A percentile compares a stretch with the other conserved stretches of the same genome.
These are phyloP conservation scores for Chitala chitala DNA, from an alignment of 2,113 vertebrate genomes.

Conservation along the genomic window DNA sequence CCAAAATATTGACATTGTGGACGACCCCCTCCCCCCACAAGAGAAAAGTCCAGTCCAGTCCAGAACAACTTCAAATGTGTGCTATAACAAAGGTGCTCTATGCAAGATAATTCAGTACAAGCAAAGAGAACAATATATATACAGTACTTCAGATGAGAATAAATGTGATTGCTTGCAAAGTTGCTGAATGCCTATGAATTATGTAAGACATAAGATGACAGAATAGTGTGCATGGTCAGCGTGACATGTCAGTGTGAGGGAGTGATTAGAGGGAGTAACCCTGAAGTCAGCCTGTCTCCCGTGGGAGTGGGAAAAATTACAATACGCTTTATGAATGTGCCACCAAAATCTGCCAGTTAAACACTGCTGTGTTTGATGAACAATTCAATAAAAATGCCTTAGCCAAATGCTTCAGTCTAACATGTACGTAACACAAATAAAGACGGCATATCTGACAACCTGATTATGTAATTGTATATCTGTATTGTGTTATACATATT, in stretches of 20 bases:
- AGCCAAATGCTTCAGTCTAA: slow-evolving; percentile 33
- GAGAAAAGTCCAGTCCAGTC: neutral
- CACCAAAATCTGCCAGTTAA: slow-evolving; percentile 45
- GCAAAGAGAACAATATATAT: slow-evolving; percentile 8
- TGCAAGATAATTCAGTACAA: slow-evolving; percentile 31
- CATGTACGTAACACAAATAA: slow-evolving; percentile 55
- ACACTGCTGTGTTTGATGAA: slow-evolving; percentile 40
- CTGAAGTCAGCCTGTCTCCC: slow-evolving; percentile 13
- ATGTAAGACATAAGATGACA: neutral
- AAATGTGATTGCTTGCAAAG: slow-evolving; percentile 19
- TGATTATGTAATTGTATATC: neutral
- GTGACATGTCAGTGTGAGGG: neutral
- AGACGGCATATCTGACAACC: slow-evolving; percentile 46
- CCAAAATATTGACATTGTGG: neutral
- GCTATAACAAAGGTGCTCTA: slow-evolving; percentile 32
- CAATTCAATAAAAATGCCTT: slow-evolving; percentile 45
- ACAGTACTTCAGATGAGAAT: neutral
- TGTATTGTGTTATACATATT: neutral
- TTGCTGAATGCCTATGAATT: slow-evolving; percentile 19
- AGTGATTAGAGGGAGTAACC: neutral
- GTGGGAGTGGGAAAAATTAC: slow-evolving; percentile 25
- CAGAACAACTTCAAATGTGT: slow-evolving; percentile 5
- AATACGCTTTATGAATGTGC: slow-evolving; percentile 36
- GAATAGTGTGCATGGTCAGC: slow-evolving; percentile 20
- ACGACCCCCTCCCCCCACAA: neutral